Conservation (phyloP, 2,113 vertebrate species). For the Empidonax alnorum region DNA sequence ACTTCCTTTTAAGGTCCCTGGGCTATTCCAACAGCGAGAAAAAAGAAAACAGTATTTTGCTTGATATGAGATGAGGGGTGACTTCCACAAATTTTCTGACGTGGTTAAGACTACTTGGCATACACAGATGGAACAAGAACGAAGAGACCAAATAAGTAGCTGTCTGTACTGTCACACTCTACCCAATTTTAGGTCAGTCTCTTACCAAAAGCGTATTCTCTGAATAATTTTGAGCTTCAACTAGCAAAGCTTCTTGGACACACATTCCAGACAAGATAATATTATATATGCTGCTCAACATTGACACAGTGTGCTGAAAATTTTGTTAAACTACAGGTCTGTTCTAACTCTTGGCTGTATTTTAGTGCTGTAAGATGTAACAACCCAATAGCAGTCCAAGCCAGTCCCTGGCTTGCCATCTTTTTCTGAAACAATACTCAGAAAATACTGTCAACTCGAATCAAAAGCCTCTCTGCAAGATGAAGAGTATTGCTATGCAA, state of each 20-base stretch:
- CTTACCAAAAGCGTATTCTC: neutral
- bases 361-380: neutral
- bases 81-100: neutral
- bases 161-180: neutral
- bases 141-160: neutral
- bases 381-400: neutral
- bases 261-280: neutral
- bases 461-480: neutral
- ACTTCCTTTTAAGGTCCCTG: neutral
- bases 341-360: neutral
- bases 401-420: neutral
- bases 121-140: neutral
- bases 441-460: neutral
- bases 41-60: neutral
- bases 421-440: neutral
- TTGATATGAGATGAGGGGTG: neutral
- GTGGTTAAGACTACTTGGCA: neutral
- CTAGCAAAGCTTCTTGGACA: neutral
- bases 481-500: neutral
- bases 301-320: accelerated
- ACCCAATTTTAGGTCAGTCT: neutral
- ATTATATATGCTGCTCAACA: neutral
- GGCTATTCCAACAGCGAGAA: neutral
- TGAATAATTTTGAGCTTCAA: neutral
- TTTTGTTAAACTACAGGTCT: neutral